Percentiles rank a stretch among this genome's conserved stretches.
Evolutionary conservation across 2,888 invertebrate species (phyloP).

Genomic region (Octodonta nipae): DNA sequence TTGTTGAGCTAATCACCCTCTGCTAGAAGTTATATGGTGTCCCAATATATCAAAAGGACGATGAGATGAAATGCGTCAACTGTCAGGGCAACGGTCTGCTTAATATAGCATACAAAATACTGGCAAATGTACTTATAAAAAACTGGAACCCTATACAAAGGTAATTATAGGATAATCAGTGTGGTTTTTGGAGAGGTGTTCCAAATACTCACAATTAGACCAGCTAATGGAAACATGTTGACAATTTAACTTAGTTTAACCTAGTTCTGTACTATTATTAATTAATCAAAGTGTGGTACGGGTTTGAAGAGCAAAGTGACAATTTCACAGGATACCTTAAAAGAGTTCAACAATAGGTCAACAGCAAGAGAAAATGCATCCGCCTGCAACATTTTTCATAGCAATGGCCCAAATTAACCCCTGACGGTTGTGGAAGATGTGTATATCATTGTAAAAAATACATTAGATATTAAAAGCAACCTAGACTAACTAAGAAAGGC

Average conservation of each 20-base stretch:
- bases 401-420: background rate
- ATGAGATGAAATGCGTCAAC: background rate
- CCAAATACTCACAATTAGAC: background rate
- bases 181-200: background rate
- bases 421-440: background rate
- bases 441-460: background rate
- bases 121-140: background rate
- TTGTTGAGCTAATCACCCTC: background rate
- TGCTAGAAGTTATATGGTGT: background rate
- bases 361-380: background rate
- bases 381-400: background rate
- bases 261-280: background rate
- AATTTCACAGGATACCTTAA: background rate
- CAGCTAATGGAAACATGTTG: background rate
- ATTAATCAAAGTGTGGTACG: background rate
- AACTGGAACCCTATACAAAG: background rate
- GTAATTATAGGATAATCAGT: conserved; percentile 1
- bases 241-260: background rate
- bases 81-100: background rate
- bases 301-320: background rate
- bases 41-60: background rate
- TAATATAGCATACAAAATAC: background rate
- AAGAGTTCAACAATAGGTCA: conserved; percentile 1
- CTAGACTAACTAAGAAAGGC: background rate
- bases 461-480: background rate